Conservation (phyloP, 2,797 vertebrate species). For the Gambelia wislizenii region DNA sequence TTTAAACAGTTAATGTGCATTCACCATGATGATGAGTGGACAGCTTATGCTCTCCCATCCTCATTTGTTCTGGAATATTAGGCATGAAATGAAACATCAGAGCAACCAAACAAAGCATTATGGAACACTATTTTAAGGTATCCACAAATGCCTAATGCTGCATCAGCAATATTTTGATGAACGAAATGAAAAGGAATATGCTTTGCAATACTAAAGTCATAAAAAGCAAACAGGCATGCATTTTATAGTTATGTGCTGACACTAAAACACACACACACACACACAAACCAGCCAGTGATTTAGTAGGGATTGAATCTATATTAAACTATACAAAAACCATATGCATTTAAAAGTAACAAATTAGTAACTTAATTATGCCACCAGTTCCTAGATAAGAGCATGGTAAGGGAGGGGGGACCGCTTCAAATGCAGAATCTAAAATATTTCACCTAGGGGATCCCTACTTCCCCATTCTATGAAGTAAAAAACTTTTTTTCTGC, state of each 20-base stretch:
- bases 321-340: constrained; percentile 2
- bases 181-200: constrained; percentile 33
- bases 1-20: constrained; percentile 51
- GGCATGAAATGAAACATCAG: constrained; percentile 61
- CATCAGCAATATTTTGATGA: constrained; percentile 34
- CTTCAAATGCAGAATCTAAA: neutral
- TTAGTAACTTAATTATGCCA: neutral
- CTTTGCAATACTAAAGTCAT: constrained; percentile 30
- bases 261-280: too few relatives aligned
- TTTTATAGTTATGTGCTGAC: constrained; percentile 7
- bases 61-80: constrained; percentile 59
- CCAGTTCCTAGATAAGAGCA: neutral
- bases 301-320: constrained; percentile 11
- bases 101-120: constrained; percentile 46
- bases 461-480: neutral
- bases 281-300: constrained; percentile 7
- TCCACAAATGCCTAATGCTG: constrained; percentile 2
- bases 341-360: constrained; percentile 19
- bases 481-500: neutral
- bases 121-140: constrained; percentile 21
- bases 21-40: constrained; percentile 40
- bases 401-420: neutral
- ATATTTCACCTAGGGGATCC: neutral
- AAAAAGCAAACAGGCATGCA: constrained; percentile 18
- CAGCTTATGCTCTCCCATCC: constrained; percentile 39